Conservation (phyloP, 2,888 invertebrate species). For the Dasysyrphus albostriatus region DNA sequence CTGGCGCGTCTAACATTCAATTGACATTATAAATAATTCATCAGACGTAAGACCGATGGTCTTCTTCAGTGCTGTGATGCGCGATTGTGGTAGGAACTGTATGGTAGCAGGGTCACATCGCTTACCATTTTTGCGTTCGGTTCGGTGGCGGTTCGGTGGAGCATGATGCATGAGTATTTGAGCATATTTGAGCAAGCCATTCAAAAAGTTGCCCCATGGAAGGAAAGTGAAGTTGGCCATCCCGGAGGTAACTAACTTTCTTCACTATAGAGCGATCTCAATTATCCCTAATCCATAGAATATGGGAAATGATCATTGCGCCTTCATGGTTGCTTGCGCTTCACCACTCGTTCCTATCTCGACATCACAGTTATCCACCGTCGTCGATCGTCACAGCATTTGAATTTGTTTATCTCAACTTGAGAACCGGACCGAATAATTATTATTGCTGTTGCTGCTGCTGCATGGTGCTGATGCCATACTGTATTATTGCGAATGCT, state of each 20-base stretch:
- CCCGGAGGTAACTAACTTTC: slow-evolving; percentile 74
- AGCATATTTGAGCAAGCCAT: slow-evolving; percentile 1
- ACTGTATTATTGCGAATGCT: background rate
- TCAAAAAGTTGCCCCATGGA: slow-evolving; percentile 44
- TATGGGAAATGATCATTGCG: slow-evolving; percentile 64
- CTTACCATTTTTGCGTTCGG: slow-evolving; percentile 70
- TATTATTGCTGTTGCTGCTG: slow-evolving; percentile 61
- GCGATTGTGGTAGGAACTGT: background rate
- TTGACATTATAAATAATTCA: slow-evolving; percentile 76
- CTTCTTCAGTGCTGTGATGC: background rate
- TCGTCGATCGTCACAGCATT: slow-evolving; percentile 44
- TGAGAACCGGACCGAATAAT: slow-evolving; percentile 76
- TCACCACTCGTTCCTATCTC: slow-evolving; percentile 1
- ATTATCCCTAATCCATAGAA: slow-evolving; percentile 75
- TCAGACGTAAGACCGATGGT: slow-evolving; percentile 66
- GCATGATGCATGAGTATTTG: background rate
- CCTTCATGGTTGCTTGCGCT: slow-evolving; percentile 59
- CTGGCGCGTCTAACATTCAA: slow-evolving; percentile 52
- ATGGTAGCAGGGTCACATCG: slow-evolving; percentile 73
- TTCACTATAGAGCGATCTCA: slow-evolving; percentile 60
- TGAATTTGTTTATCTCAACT: slow-evolving; percentile 66
- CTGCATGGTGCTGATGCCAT: slow-evolving; percentile 19
- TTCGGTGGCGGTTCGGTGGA: background rate
- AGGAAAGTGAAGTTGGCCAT: slow-evolving; percentile 73
- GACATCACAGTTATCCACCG: slow-evolving; percentile 41